phyloP scores from a whole-genome alignment of 2,797 vertebrate species.

The Lutjanus argentimaculatus region DNA sequence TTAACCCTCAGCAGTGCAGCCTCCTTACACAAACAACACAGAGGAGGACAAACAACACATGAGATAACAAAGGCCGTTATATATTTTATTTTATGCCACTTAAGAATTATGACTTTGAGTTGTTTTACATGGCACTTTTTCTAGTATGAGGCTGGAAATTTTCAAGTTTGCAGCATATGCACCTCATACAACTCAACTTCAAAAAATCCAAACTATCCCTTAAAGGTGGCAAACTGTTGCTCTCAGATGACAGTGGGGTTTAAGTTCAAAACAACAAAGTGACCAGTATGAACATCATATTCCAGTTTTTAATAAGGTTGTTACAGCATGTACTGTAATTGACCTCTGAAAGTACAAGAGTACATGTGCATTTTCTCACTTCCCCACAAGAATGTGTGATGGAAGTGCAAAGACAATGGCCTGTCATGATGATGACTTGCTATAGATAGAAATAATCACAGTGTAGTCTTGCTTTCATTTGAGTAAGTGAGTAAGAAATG shows the following conservation, averaged over 20 bases:
- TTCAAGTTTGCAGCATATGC: no score
- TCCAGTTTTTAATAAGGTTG: background rate
- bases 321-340: background rate
- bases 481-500: background rate
- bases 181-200: no score
- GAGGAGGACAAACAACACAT: no score
- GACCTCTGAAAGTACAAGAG: background rate
- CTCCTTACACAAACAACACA: no score
- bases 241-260: background rate
- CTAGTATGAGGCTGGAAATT: no score
- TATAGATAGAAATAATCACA: background rate
- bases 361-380: constrained; percentile 6
- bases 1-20: no score
- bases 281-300: background rate
- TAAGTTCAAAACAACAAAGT: background rate
- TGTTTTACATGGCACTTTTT: no score
- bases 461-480: background rate
- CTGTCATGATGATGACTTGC: background rate
- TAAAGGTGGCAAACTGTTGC: background rate
- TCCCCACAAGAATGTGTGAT: background rate
- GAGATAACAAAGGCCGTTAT: no score
- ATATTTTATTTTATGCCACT: no score
- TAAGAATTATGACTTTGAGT: no score
- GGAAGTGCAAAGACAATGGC: background rate
- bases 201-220: no score